A percentile compares a stretch with the other conserved stretches of the same genome.
These are phyloP conservation scores for Drosophila birchii DNA, from an alignment of 2,888 invertebrate genomes.

Conservation along the genomic window DNA sequence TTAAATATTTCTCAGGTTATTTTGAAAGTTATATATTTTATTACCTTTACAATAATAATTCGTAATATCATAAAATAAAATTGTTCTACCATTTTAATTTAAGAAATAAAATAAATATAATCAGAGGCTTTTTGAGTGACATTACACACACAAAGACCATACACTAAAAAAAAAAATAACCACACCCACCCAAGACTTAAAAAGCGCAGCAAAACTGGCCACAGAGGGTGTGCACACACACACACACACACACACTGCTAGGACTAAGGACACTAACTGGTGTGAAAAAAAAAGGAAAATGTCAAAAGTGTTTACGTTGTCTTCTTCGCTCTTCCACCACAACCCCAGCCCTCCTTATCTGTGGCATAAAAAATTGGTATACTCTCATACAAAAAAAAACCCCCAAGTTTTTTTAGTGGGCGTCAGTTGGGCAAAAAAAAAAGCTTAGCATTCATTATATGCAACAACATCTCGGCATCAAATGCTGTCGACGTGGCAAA, in stretches of 20 bases:
- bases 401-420: conserved; percentile 61
- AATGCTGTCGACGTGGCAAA: conserved; percentile 77
- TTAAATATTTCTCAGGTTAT: not conserved
- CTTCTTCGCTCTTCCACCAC: conserved; percentile 9
- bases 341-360: conserved; percentile 54
- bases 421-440: conserved; percentile 22
- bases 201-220: conserved; percentile 53
- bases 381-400: not conserved
- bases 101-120: conserved; percentile 27
- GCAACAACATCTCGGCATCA: conserved; percentile 79
- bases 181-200: not conserved
- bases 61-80: not conserved
- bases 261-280: conserved; percentile 55
- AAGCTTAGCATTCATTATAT: conserved; percentile 71
- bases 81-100: not conserved
- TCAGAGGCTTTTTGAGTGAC: conserved; percentile 31
- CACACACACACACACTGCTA: conserved; percentile 14
- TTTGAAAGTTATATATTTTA: too few species aligned
- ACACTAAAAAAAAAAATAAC: not conserved
- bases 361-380: conserved; percentile 69
- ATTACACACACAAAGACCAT: conserved; percentile 26
- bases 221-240: conserved; percentile 54
- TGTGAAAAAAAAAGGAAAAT: conserved; percentile 75
- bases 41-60: not conserved
- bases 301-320: conserved; percentile 78